A percentile compares a stretch with the other conserved stretches of the same genome.
Evolutionary conservation across 2,113 vertebrate genomes (phyloP).

Genomic region (Podarcis muralis): DNA sequence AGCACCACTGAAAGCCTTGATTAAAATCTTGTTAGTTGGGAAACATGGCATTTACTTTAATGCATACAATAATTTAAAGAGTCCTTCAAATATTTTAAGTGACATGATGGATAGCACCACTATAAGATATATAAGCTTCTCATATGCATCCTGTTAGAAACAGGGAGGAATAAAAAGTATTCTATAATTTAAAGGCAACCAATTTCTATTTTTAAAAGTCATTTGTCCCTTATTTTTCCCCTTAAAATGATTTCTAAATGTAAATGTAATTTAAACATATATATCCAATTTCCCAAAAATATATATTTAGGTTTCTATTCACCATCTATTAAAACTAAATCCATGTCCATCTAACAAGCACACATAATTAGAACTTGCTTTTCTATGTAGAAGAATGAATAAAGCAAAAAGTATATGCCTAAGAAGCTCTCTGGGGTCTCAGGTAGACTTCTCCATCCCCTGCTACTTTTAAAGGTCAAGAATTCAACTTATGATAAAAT

Average conservation of each 20-base stretch:
- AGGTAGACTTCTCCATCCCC: neutral
- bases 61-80: conserved; percentile 36
- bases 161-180: neutral
- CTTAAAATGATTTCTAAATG: neutral
- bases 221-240: neutral
- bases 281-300: neutral
- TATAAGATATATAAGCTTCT: neutral
- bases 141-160: neutral
- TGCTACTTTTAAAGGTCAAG: neutral
- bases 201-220: neutral
- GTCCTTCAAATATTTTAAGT: conserved; percentile 32
- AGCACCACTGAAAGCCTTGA: conserved; percentile 66
- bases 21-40: conserved; percentile 68
- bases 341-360: neutral
- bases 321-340: neutral
- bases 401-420: neutral
- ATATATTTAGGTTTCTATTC: neutral
- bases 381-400: neutral
- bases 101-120: neutral
- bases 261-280: neutral
- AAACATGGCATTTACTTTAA: conserved; percentile 53
- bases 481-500: neutral
- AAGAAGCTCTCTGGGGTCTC: neutral
- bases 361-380: neutral
- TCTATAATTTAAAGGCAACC: neutral